These are phyloP conservation scores for Australoheros scitulus DNA, from an alignment of 2,113 vertebrate species.

Conservation along the genomic window DNA sequence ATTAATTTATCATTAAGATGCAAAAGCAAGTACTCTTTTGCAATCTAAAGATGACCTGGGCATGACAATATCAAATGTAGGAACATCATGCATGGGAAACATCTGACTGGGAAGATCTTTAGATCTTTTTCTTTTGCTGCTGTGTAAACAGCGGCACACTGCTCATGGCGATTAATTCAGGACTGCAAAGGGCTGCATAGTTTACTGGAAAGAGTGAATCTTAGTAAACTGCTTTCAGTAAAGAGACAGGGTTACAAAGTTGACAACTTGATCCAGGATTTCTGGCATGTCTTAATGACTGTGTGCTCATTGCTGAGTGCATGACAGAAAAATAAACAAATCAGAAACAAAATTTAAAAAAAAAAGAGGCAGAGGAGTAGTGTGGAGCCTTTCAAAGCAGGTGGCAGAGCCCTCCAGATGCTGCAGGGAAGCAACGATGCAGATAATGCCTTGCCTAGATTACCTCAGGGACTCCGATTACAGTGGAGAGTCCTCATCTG, in stretches of 20 bases:
- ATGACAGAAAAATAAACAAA: conserved; percentile 39
- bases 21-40: conserved; percentile 15
- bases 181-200: neutral
- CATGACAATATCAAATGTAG: conserved; percentile 15
- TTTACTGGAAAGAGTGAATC: neutral
- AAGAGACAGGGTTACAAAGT: neutral
- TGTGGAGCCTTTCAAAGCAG: conserved; percentile 60
- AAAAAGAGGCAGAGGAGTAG: conserved; percentile 49
- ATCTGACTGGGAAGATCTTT: conserved; percentile 32
- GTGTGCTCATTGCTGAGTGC: conserved; percentile 5
- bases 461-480: conserved; percentile 71
- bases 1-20: conserved; percentile 34
- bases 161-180: neutral
- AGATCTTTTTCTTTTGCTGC: conserved; percentile 26
- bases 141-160: neutral
- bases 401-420: conserved; percentile 70
- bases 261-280: conserved; percentile 8
- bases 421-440: conserved; percentile 63
- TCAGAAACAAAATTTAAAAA: conserved; percentile 26
- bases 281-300: conserved; percentile 12
- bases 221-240: neutral
- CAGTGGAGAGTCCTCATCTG: conserved; percentile 65
- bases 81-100: neutral
- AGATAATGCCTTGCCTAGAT: conserved; percentile 75
- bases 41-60: conserved; percentile 30